Conservation (phyloP, 2,113 vertebrate species). For the Setophaga kirtlandii region DNA sequence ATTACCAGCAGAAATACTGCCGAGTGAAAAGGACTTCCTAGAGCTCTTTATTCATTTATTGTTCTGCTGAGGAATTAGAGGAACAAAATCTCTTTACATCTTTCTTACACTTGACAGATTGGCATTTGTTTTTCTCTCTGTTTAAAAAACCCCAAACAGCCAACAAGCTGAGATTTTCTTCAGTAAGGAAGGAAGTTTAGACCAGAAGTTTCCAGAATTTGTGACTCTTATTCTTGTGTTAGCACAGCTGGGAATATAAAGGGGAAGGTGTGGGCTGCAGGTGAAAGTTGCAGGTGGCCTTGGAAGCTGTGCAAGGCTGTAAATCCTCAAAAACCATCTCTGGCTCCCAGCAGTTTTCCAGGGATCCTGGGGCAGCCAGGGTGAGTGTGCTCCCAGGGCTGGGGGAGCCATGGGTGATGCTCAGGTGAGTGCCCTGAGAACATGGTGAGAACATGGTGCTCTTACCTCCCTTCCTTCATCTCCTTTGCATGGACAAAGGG, state of each 20-base stretch:
- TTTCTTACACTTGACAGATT: not conserved
- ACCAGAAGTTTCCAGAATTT: not conserved
- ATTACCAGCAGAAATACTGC: not conserved
- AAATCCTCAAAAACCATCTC: not conserved
- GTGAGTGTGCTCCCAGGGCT: not conserved
- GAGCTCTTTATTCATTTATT: not conserved
- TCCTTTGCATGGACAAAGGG: accelerated
- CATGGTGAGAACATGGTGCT: accelerated
- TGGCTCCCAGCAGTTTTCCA: not conserved
- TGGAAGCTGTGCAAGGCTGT: not conserved
- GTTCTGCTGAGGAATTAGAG: conserved; percentile 2
- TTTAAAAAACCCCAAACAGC: not conserved
- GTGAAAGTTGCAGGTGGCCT: not conserved
- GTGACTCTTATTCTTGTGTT: not conserved
- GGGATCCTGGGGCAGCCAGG: accelerated
- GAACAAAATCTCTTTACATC: conserved; percentile 14
- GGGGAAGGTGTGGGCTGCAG: not conserved
- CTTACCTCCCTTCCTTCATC: not conserved
- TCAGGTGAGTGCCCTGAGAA: accelerated
- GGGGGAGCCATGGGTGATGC: not conserved
- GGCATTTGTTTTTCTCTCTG: conserved; percentile 5
- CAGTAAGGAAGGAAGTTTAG: not conserved
- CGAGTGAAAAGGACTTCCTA: not conserved
- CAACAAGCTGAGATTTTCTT: not conserved
- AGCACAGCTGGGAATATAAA: accelerated